Base-by-base conservation (phyloP, 92 coral and sea anemone species). In the Meandrina meandrites region DNA sequence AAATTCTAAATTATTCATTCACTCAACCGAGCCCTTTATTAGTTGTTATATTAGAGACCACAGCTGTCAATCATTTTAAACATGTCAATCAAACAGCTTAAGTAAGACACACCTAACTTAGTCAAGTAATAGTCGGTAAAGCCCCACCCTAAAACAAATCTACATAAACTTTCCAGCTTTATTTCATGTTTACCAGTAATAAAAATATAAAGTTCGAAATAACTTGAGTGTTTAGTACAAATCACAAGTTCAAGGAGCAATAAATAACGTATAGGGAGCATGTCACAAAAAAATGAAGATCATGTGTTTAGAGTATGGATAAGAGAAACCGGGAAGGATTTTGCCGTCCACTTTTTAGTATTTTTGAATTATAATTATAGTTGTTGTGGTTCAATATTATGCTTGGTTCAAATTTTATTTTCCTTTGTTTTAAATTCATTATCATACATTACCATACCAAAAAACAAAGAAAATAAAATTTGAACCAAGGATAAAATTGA, bases 51-150 rank as follows among this genome's bases (percentile, higher is more conserved):
- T 73, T 73, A 84, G 72, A 24, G 80, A 84, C 80, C 80, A 75
- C 80, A 75, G n/a, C 60, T 75, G 87, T 34, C 80, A 16, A 74
- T 56, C 18, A 56, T 1, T 56, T 54, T 37, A 19, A 75, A 74
- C 28, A 84, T 84, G 72, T 57, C 87, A 84, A n/a, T 84, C 80
- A 54, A 54, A 32, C n/a, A 24, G 78, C 17, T 27, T 75, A 30
- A 73, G 50, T 8, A 0, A 15, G 47, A 18, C 80, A 84, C 72
- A 17, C 80, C 80, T 40, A 34, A 66, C 27, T 13, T 14, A 82
- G 30, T 13, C 71, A 66, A n/a, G 1, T 48, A 48, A 27, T 28
- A 15, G 37, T 37, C 53, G 9, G 19, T 35, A 16, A 37, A 13
- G n/a, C 70, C 53, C 51, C 70, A 72, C 79, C 78, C 32, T 27